These are phyloP conservation scores for Mionectes olivaceus DNA, from an alignment of 2,797 vertebrate species.

Conservation along the genomic window DNA sequence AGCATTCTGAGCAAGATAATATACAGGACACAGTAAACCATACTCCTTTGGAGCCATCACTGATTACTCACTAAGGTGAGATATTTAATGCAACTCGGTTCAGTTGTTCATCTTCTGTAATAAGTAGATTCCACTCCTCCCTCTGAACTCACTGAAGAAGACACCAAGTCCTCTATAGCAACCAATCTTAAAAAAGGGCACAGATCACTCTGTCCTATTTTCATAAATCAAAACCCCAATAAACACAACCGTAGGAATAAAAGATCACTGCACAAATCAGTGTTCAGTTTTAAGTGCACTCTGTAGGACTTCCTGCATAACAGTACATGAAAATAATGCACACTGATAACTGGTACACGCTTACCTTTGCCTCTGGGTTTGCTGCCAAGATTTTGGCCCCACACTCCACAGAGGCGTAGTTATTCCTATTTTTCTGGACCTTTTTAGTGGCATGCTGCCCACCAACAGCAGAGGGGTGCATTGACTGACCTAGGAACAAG, in stretches of 20 bases:
- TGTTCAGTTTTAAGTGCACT: neutral
- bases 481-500: constrained; percentile 88
- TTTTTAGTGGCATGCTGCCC: constrained; percentile 90
- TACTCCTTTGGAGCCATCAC: neutral
- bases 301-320: neutral
- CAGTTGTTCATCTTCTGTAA: neutral
- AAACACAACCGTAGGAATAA: neutral
- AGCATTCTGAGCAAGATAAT: neutral
- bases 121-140: neutral
- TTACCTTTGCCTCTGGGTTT: constrained; percentile 97
- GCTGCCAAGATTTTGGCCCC: constrained; percentile 97
- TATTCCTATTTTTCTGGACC: constrained; percentile 98
- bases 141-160: neutral
- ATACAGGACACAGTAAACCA: neutral
- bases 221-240: neutral
- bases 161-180: neutral
- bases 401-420: constrained; percentile 98
- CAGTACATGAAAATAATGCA: neutral
- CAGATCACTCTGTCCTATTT: neutral
- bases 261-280: neutral
- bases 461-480: constrained; percentile 89
- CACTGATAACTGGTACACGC: neutral
- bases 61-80: neutral
- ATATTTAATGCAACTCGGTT: neutral
- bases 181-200: neutral